A percentile compares a stretch with the other conserved stretches of the same genome.
phyloP scores from a whole-genome alignment of 2,888 invertebrate species.

The Schrankia costaestrigalis region DNA sequence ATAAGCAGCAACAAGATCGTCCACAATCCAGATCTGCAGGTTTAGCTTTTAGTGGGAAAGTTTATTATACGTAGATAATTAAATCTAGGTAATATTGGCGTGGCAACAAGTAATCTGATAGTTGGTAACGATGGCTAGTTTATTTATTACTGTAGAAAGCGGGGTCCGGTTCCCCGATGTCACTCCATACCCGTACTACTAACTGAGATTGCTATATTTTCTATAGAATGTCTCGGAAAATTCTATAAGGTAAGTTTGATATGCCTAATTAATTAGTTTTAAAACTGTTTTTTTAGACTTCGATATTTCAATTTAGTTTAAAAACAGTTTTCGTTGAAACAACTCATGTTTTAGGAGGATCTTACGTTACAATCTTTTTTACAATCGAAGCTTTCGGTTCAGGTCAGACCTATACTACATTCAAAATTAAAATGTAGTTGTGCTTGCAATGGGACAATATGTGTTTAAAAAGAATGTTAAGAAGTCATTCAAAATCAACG shows the following conservation, averaged over 20 bases:
- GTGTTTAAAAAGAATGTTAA: too few relatives aligned
- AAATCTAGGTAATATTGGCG: slow-evolving; percentile 18
- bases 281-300: slow-evolving; percentile 2
- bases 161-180: slow-evolving; percentile 32
- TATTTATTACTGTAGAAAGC: slow-evolving; percentile 45
- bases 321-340: too few relatives aligned
- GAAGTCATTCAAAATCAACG: too few relatives aligned
- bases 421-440: too few relatives aligned
- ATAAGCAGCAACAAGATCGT: too few relatives aligned
- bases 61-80: slow-evolving; percentile 1
- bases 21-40: too few relatives aligned
- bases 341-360: too few relatives aligned
- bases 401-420: too few relatives aligned
- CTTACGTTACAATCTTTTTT: too few relatives aligned
- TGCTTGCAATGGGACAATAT: too few relatives aligned
- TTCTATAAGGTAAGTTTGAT: background rate
- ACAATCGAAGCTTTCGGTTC: too few relatives aligned
- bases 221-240: slow-evolving; percentile 13
- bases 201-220: slow-evolving; percentile 15
- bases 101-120: slow-evolving; percentile 20
- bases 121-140: slow-evolving; percentile 16
- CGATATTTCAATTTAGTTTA: too few relatives aligned
- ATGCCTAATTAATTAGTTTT: background rate
- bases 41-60: slow-evolving; percentile 3
- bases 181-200: slow-evolving; percentile 44